Percentiles rank a stretch among this genome's conserved stretches.
phyloP scores from a whole-genome alignment of 2,888 invertebrate species.

The Macrosoma leucophasiata region DNA sequence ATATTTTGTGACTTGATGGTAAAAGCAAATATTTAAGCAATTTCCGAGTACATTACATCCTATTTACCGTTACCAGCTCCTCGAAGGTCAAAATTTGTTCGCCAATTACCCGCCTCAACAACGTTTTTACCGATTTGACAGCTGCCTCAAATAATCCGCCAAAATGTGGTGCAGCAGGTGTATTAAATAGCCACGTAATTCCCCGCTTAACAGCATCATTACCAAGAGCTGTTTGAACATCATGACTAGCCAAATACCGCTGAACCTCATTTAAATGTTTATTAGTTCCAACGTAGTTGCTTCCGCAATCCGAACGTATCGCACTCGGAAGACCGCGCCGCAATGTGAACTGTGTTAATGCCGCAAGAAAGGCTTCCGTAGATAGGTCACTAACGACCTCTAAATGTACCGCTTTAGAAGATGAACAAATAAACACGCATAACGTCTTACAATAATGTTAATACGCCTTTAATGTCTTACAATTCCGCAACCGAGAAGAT shows the following conservation, averaged over 20 bases:
- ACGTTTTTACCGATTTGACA: constrained; percentile 10
- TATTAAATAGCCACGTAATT: constrained; percentile 13
- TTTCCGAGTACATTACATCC: too few relatives aligned
- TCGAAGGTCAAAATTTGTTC: too few relatives aligned
- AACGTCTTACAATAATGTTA: too few relatives aligned
- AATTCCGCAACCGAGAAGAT: constrained; percentile 4
- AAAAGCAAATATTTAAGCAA: too few relatives aligned
- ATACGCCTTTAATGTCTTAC: too few relatives aligned
- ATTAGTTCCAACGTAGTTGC: constrained; percentile 16
- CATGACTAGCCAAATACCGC: background rate
- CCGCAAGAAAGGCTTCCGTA: constrained; percentile 18
- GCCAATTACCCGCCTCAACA: constrained; percentile 1
- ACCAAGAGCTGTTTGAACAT: constrained; percentile 1
- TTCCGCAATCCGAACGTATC: constrained; percentile 17
- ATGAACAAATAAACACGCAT: too few relatives aligned
- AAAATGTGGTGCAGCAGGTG: constrained; percentile 9
- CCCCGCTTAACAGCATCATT: background rate
- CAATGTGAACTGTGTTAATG: constrained; percentile 14
- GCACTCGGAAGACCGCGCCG: constrained; percentile 13
- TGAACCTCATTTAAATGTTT: constrained; percentile 9
- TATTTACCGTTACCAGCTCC: too few relatives aligned
- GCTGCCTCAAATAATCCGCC: constrained; percentile 17
- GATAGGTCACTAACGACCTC: constrained; percentile 13
- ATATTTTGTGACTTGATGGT: too few relatives aligned
- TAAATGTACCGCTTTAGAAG: constrained; percentile 17